A percentile compares a stretch with the other conserved stretches of the same genome.
Evolutionary conservation across 2,888 invertebrate genomes (phyloP).

Genomic region (Cataglyphis albicans): DNA sequence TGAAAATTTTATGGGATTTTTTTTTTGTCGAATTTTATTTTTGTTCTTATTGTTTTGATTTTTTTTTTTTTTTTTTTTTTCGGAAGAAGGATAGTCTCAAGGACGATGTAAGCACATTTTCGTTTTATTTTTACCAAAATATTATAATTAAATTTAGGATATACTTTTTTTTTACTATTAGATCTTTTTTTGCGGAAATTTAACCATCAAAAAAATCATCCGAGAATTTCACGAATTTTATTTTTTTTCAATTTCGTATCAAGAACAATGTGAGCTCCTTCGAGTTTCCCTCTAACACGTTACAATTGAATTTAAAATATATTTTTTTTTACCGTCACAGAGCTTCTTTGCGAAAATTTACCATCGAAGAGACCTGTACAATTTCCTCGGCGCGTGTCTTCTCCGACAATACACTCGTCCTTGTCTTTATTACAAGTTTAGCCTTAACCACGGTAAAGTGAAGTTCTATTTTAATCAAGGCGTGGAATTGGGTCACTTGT

Average conservation of each 20-base stretch:
- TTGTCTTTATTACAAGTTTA: constrained; percentile 19
- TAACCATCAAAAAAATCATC: no score
- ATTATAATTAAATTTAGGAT: no score
- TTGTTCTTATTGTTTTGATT: background rate
- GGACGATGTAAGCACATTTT: no score
- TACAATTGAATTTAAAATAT: no score
- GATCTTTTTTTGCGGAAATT: no score
- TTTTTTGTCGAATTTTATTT: background rate
- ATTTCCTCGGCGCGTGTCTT: background rate
- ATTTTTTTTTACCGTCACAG: background rate
- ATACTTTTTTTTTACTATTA: no score
- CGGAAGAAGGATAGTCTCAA: no score
- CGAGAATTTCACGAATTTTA: background rate
- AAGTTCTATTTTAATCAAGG: constrained; percentile 35
- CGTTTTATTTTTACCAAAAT: no score
- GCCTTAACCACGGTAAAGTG: background rate
- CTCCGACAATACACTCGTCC: background rate
- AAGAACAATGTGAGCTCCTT: background rate
- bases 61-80: no score
- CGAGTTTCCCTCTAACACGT: background rate
- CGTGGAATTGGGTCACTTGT: constrained; percentile 26
- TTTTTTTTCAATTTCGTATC: background rate
- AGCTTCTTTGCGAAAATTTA: background rate
- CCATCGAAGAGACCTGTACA: background rate
- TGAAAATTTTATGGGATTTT: background rate